Evolutionary conservation across 2,797 vertebrate genomes (phyloP).

Genomic region (Rhynchotus rufescens): DNA sequence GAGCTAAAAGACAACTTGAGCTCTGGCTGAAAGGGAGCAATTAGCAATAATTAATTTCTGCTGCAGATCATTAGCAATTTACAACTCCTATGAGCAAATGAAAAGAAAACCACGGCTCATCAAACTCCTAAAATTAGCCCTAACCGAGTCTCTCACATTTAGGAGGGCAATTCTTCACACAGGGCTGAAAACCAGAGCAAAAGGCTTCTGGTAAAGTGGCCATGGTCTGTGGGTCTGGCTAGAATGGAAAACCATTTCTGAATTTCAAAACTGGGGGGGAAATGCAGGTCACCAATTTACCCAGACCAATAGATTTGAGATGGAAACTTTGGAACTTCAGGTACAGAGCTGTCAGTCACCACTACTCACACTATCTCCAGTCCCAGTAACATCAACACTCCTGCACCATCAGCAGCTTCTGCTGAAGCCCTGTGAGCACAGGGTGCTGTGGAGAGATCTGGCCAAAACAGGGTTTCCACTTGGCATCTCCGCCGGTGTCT

Average conservation of each 20-base stretch:
- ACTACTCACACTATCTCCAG: fast-evolving
- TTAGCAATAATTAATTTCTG: slow-evolving; percentile 64
- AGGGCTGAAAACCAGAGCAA: neutral
- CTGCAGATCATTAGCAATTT: slow-evolving; percentile 43
- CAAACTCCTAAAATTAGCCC: slow-evolving; percentile 44
- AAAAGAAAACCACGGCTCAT: slow-evolving; percentile 53
- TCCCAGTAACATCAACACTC: neutral
- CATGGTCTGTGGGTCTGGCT: neutral
- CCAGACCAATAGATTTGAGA: neutral
- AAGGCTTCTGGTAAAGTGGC: neutral
- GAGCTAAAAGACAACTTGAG: slow-evolving; percentile 15
- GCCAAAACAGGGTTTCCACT: neutral
- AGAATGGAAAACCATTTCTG: fast-evolving
- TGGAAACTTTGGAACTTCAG: neutral
- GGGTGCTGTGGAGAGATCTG: neutral
- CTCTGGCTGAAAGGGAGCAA: slow-evolving; percentile 44
- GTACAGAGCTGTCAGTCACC: neutral
- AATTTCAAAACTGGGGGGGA: neutral
- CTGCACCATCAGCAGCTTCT: neutral
- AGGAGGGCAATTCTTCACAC: neutral
- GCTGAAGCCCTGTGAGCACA: neutral
- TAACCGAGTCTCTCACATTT: neutral
- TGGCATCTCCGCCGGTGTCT: neutral
- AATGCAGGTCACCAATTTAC: neutral
- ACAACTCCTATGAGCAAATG: slow-evolving; percentile 45